Evolutionary conservation across 2,797 vertebrate species (phyloP).

Genomic region (Moxostoma hubbsi): DNA sequence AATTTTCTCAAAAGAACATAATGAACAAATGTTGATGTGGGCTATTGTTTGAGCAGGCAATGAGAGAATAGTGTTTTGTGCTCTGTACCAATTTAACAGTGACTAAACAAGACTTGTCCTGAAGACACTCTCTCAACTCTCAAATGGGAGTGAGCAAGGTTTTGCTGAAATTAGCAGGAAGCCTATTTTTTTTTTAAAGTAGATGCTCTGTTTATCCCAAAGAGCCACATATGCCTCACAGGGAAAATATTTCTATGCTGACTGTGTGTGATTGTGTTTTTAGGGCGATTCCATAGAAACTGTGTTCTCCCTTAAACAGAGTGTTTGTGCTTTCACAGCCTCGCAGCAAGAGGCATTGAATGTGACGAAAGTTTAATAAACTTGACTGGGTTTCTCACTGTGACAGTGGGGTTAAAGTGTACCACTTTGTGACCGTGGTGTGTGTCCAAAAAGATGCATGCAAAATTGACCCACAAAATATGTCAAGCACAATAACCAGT

Average conservation of each 20-base stretch:
- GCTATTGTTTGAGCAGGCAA: conserved; percentile 22
- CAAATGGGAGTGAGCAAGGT: conserved; percentile 26
- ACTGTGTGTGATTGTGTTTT: conserved; percentile 20
- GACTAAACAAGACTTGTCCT: conserved; percentile 41
- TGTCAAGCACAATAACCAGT: conserved; percentile 9
- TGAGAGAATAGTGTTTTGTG: conserved; percentile 11
- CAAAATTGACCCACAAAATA: background rate
- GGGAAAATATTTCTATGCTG: conserved; percentile 35
- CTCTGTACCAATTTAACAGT: conserved; percentile 31
- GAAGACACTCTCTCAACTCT: conserved; percentile 40
- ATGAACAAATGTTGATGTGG: conserved; percentile 29
- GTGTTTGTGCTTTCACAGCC: conserved; percentile 42
- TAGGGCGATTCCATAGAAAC: background rate
- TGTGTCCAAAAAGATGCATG: background rate
- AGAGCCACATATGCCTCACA: conserved; percentile 36
- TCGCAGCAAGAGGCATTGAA: conserved; percentile 44
- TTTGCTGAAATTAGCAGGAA: conserved; percentile 41
- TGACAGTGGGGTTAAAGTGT: conserved; percentile 10
- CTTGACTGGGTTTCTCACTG: conserved; percentile 23
- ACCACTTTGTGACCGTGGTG: background rate
- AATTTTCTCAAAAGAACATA: conserved; percentile 18
- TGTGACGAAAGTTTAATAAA: conserved; percentile 45
- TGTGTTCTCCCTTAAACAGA: conserved; percentile 27
- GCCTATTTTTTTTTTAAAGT: conserved; percentile 44
- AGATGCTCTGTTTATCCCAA: conserved; percentile 50